These are phyloP conservation scores for Cantharis nigra DNA, from an alignment of 2,888 invertebrate species.

Conservation along the genomic window DNA sequence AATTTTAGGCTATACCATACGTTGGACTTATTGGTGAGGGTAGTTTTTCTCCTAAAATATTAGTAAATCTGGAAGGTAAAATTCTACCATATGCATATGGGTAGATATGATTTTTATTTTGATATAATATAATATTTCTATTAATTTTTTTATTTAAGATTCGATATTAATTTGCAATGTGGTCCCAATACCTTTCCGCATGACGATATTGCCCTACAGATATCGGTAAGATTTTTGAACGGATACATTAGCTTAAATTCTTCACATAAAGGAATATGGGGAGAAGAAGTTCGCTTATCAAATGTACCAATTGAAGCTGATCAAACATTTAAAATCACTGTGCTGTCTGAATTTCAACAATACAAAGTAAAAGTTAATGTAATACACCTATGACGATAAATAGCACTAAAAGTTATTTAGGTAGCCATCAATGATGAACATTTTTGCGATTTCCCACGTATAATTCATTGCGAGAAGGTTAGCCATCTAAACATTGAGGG, in stretches of 20 bases:
- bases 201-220: conserved; percentile 77
- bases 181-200: conserved; percentile 73
- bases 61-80: no score
- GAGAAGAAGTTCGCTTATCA: conserved; percentile 62
- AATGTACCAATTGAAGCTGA: conserved; percentile 65
- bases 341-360: conserved; percentile 65
- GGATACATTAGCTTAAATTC: conserved; percentile 64
- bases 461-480: conserved; percentile 68
- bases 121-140: no score
- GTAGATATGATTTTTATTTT: no score
- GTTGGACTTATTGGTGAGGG: no score
- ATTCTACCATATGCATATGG: no score
- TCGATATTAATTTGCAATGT: conserved; percentile 77
- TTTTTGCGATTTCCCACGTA: conserved; percentile 76
- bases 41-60: no score
- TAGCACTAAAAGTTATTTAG: conserved; percentile 51
- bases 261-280: conserved; percentile 62
- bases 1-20: no score
- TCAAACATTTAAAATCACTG: conserved; percentile 71
- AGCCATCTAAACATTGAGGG: conserved; percentile 77
- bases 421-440: conserved; percentile 81
- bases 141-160: conserved; percentile 55
- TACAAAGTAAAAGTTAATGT: conserved; percentile 37
- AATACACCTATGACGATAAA: no score
- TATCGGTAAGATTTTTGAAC: conserved; percentile 65